These are phyloP conservation scores for Masnerella sp. DNA, from an alignment of 2,888 invertebrate species.

Conservation along the genomic window DNA sequence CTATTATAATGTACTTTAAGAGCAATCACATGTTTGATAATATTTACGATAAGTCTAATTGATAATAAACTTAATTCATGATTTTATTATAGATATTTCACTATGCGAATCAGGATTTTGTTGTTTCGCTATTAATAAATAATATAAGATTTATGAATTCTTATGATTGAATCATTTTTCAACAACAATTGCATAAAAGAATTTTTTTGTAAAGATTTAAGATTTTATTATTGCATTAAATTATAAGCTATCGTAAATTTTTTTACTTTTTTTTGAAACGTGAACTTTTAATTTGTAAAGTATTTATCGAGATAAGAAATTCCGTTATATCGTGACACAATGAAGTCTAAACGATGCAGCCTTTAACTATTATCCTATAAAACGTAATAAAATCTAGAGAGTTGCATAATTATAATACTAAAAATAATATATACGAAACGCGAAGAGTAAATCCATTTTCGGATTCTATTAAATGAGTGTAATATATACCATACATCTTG, in stretches of 20 bases:
- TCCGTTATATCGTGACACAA: slow-evolving; percentile 25
- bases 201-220: too few species aligned
- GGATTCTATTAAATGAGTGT: slow-evolving; percentile 39
- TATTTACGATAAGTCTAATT: slow-evolving; percentile 11
- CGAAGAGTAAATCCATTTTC: slow-evolving; percentile 31
- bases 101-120: slow-evolving; percentile 27
- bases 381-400: slow-evolving; percentile 6
- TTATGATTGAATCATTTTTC: too few species aligned
- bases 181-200: too few species aligned
- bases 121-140: slow-evolving; percentile 6
- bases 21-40: slow-evolving; percentile 35
- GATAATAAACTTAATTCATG: too few species aligned
- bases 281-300: neutral
- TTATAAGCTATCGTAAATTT: too few species aligned
- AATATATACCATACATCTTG: slow-evolving; percentile 62
- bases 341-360: slow-evolving; percentile 25
- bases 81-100: too few species aligned
- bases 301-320: too few species aligned
- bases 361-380: slow-evolving; percentile 14
- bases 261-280: too few species aligned
- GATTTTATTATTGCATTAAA: too few species aligned
- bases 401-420: slow-evolving; percentile 6
- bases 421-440: slow-evolving; percentile 3
- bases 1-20: slow-evolving; percentile 70
- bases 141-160: too few species aligned